phyloP scores from a whole-genome alignment of 2,797 vertebrate species.

The Enteromius mattozi region DNA sequence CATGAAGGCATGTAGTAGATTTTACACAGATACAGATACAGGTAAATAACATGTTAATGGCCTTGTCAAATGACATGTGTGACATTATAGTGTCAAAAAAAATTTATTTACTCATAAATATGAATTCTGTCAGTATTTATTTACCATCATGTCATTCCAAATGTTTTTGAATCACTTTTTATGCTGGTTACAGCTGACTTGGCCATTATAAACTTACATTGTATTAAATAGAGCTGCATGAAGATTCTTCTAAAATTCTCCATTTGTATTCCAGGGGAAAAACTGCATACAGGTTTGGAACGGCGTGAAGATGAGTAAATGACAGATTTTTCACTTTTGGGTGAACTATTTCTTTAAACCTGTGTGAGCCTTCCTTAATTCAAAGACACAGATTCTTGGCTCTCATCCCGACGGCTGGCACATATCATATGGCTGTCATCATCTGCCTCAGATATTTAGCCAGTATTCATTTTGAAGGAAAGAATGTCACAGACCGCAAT shows the following conservation, averaged over 20 bases:
- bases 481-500: constrained; percentile 30
- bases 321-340: background rate
- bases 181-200: background rate
- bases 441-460: constrained; percentile 29
- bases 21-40: no score
- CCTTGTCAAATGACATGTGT: background rate
- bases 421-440: constrained; percentile 25
- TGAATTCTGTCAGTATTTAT: background rate
- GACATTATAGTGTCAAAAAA: background rate
- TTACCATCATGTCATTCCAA: background rate
- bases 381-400: constrained; percentile 13
- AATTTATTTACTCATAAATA: background rate
- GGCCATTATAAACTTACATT: background rate
- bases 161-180: background rate
- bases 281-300: background rate
- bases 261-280: background rate
- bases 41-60: no score
- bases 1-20: no score
- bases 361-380: constrained; percentile 18
- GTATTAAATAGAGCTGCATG: background rate
- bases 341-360: constrained; percentile 3
- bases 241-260: background rate
- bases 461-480: constrained; percentile 28
- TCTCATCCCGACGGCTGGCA: constrained; percentile 33
- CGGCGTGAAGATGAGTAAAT: background rate